A percentile compares a stretch with the other conserved stretches of the same genome.
Evolutionary conservation across 64 coral and sea anemone genomes (phyloP).

Genomic region (Pocillopora verrucosa): DNA sequence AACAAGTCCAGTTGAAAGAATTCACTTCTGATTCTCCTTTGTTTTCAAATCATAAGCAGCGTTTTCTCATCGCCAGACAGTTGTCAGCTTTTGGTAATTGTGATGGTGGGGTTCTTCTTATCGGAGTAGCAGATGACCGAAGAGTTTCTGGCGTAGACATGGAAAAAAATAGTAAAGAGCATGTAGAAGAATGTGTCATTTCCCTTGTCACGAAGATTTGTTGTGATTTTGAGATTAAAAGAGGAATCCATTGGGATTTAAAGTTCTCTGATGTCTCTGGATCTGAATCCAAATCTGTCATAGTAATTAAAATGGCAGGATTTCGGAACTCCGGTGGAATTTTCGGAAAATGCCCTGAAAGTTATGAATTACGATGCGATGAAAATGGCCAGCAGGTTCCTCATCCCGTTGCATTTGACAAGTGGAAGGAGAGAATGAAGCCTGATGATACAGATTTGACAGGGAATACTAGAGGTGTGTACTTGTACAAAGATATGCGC

Average conservation of each 20-base stretch:
- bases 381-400: background rate
- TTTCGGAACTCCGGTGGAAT: background rate
- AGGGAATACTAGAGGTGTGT: background rate
- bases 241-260: conserved; percentile 4
- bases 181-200: background rate
- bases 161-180: background rate
- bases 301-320: background rate
- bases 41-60: background rate
- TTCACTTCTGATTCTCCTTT: background rate
- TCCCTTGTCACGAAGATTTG: background rate
- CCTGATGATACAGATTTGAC: background rate
- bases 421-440: background rate
- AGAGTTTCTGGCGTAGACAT: background rate
- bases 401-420: background rate
- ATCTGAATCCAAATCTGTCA: background rate
- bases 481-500: background rate
- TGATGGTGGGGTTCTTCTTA: background rate
- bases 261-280: background rate
- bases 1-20: background rate
- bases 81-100: conserved; percentile 7
- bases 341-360: background rate
- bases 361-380: background rate
- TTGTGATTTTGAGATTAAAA: background rate
- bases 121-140: background rate
- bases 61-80: background rate